Evolutionary conservation across 1,140 invertebrate genomes (phyloP).

Genomic region (Sminthurides bifidus): DNA sequence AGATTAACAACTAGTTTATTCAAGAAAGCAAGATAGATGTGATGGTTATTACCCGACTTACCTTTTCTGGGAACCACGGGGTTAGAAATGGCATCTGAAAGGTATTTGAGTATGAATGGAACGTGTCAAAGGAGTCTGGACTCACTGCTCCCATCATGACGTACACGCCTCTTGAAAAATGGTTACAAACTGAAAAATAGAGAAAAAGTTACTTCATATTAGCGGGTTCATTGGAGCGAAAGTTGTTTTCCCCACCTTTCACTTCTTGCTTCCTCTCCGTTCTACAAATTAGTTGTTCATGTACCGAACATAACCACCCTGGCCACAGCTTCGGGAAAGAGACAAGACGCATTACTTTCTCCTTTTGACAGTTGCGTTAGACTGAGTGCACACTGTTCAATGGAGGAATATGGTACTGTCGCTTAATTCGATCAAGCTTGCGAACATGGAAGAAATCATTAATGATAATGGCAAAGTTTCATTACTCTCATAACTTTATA

Average conservation of each 20-base stretch:
- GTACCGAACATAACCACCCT: no score
- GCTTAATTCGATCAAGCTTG: neutral
- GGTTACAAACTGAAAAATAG: conserved; percentile 70
- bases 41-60: no score
- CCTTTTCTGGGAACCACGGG: conserved; percentile 83
- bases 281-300: no score
- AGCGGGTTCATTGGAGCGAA: neutral
- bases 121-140: conserved; percentile 82
- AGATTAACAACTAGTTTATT: no score
- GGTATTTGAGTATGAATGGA: conserved; percentile 88
- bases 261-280: no score
- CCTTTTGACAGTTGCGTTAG: no score
- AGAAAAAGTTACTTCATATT: conserved; percentile 28
- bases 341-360: no score
- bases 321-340: no score
- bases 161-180: conserved; percentile 77
- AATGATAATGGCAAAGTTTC: conserved; percentile 31
- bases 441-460: conserved; percentile 17
- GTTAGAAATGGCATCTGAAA: conserved; percentile 93
- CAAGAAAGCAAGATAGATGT: no score
- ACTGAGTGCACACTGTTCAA: no score
- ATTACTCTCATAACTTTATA: conserved; percentile 28
- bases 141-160: conserved; percentile 82
- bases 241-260: neutral
- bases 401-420: no score